A percentile compares a stretch with the other conserved stretches of the same genome.
phyloP scores from a whole-genome alignment of 2,797 vertebrate genomes.

The Sebastes steindachneri region DNA sequence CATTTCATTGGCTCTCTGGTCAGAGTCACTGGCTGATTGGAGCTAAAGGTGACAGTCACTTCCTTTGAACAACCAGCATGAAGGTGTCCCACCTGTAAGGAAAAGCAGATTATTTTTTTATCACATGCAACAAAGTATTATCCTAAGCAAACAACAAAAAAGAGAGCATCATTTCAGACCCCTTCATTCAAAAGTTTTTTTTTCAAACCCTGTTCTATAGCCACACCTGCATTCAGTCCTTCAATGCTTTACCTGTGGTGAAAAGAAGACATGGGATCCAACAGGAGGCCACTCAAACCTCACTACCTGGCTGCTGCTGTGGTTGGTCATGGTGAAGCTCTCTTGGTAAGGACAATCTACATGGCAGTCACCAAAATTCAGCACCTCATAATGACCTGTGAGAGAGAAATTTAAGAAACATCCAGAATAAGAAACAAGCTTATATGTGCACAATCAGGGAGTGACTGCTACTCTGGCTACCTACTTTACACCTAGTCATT shows the following conservation, averaged over 20 bases:
- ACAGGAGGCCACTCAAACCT: slow-evolving; percentile 89
- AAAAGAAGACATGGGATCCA: slow-evolving; percentile 79
- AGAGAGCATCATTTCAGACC: not conserved
- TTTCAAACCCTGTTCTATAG: not conserved
- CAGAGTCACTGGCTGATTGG: slow-evolving; percentile 76
- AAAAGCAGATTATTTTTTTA: not conserved
- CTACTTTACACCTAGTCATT: not conserved
- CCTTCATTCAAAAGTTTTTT: not conserved
- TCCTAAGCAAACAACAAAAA: not conserved
- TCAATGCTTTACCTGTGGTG: slow-evolving; percentile 84
- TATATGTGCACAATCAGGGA: not conserved
- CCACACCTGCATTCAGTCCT: not conserved
- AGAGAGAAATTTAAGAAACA: not conserved
- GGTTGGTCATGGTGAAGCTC: slow-evolving; percentile 90
- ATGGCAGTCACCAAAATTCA: slow-evolving; percentile 88
- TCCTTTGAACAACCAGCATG: slow-evolving; percentile 89
- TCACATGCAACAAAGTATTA: not conserved
- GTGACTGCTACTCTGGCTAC: not conserved
- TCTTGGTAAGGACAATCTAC: slow-evolving; percentile 73
- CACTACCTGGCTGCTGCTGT: slow-evolving; percentile 78
- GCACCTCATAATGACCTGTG: slow-evolving; percentile 78
- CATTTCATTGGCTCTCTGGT: slow-evolving; percentile 80
- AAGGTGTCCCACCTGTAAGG: slow-evolving; percentile 88
- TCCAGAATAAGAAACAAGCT: not conserved
- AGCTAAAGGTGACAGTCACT: slow-evolving; percentile 84